Conservation (phyloP, 2,113 vertebrate genomes). For the Xiphophorus hellerii region DNA sequence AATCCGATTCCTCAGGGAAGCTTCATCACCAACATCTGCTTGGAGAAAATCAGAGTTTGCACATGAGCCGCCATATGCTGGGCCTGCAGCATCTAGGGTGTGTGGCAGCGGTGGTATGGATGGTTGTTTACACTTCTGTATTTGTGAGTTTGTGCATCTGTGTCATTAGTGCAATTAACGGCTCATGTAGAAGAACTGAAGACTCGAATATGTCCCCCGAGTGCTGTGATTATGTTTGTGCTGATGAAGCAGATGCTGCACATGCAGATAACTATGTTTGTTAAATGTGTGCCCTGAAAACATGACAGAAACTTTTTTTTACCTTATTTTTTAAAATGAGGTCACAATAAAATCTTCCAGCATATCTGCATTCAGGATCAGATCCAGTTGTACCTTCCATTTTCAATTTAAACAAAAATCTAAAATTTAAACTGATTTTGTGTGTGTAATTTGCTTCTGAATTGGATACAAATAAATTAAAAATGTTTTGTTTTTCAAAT, state of each 20-base stretch:
- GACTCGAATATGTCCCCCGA: constrained; percentile 25
- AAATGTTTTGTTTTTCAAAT: not conserved
- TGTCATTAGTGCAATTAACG: constrained; percentile 46
- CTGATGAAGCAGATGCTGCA: constrained; percentile 55
- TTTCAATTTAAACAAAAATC: too few relatives aligned
- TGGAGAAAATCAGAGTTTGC: not conserved
- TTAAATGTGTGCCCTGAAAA: constrained; percentile 28
- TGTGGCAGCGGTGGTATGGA: not conserved
- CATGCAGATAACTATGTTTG: constrained; percentile 28
- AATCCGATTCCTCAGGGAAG: constrained; percentile 18
- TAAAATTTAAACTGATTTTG: too few relatives aligned
- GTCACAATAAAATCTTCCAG: not conserved
- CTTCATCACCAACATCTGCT: constrained; percentile 26
- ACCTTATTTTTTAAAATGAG: constrained; percentile 1
- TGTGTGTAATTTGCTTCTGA: not conserved
- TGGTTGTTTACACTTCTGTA: not conserved
- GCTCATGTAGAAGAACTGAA: constrained; percentile 18
- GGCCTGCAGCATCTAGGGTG: not conserved
- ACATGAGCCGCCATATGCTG: constrained; percentile 29
- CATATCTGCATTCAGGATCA: not conserved
- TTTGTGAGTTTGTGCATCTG: constrained; percentile 17
- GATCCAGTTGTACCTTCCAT: too few relatives aligned
- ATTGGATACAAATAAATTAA: not conserved
- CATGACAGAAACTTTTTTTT: constrained; percentile 25
- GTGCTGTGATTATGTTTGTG: constrained; percentile 42